Evolutionary conservation across 2,888 invertebrate genomes (phyloP).

Genomic region (Xestia ashworthii): DNA sequence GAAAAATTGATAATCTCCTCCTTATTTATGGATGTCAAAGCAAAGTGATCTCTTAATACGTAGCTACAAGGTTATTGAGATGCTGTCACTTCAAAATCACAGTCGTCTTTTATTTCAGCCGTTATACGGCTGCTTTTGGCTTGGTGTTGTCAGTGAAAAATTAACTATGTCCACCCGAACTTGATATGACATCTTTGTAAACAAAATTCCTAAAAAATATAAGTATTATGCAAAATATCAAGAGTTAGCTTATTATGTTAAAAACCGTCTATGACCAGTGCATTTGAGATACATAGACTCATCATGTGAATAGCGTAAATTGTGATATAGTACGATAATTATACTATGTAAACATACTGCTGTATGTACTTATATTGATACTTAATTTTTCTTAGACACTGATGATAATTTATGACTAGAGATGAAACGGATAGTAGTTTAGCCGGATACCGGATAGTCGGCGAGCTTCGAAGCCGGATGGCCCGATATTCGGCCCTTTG

Average conservation of each 20-base stretch:
- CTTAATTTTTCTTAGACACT: slow-evolving; percentile 37
- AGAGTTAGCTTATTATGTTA: neutral
- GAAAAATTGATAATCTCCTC: neutral
- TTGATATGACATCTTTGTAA: neutral
- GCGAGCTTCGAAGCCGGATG: too few species aligned
- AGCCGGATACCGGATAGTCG: too few species aligned
- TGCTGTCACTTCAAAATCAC: neutral
- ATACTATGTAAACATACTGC: slow-evolving; percentile 19
- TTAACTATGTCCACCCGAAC: neutral
- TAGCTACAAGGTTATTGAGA: neutral
- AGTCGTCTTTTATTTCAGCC: neutral
- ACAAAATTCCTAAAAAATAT: neutral
- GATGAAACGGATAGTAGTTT: too few species aligned
- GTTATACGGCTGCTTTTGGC: neutral
- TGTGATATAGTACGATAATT: slow-evolving; percentile 56
- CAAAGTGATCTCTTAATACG: neutral
- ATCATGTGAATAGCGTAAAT: slow-evolving; percentile 43
- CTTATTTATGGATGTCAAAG: neutral
- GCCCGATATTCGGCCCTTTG: too few species aligned
- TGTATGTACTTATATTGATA: slow-evolving; percentile 54
- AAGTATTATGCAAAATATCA: slow-evolving; percentile 5
- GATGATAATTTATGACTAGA: neutral
- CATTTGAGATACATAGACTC: slow-evolving; percentile 46
- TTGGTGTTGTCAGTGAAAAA: neutral
- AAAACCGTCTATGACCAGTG: slow-evolving; percentile 19